Evolutionary conservation across 1,140 invertebrate species (phyloP), one percentile per base, ranked within the genome.

Genomic region (Brachionus rubens): DNA sequence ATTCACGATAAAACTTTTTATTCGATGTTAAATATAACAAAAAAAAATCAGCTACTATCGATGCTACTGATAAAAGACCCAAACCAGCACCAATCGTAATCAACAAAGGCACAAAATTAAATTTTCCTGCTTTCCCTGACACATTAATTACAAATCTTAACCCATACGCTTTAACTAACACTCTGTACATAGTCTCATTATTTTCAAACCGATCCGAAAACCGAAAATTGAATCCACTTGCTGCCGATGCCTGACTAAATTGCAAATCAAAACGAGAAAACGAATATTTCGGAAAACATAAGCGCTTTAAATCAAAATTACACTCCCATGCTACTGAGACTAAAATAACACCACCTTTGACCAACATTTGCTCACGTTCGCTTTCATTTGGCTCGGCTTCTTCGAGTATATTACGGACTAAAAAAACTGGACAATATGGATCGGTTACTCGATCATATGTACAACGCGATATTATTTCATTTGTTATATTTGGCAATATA

Each of bases 251-350:
- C 14, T 82, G 76, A 1, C 77, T 62, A 52, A 79, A 78, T 48
- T 84, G 82, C 0, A 83, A 65, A 14, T 78, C 76, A 78, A 88
- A 88, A 1, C 76, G 80, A 79, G 88, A 87, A 30, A 79, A 80
- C 10, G 87, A 87, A 52, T 82, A 77, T 78, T 86, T 87, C 9
- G 72, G 72, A 40, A 47, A 28, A 10, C 85, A 79, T 4, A 84
- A 78, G 7, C 79, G 77, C 56, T 79, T 79, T 26, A 79, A 80
- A 80, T 88, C 87, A 26, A 88, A 79, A 78, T 88, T 85, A 80
- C 87, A 88, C 48, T 86, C 80, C 87, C 87, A 88, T 21, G 81
- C 78, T n/a, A 88, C 87, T 4, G 80, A 72, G 14, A 88, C 84
- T 30, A 81, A 81, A 76, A 88, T 82, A 19, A 88, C 84, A 40